Evolutionary conservation across 1,140 invertebrate species (phyloP), one percentile per base, ranked within the genome.

Genomic region (Penaeus japonicus): DNA sequence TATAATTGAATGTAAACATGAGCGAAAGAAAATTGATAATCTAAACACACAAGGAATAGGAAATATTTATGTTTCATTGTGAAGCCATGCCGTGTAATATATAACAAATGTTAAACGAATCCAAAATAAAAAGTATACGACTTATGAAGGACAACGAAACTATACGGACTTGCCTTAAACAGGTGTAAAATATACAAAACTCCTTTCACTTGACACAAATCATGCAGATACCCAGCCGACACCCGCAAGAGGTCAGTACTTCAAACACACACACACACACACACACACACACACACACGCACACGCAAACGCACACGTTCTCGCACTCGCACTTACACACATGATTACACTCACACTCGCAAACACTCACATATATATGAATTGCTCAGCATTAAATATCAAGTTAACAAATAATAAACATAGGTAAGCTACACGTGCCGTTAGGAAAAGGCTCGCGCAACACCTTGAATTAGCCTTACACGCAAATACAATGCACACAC

Each of bases 211-310:
- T 30, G 32, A 73, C 24, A 73, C n/a, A 73, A 81, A 24, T 53
- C 35, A 54, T 15, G 55, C 10, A 22, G 47, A 47, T 3, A 65
- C 7, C 30, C n/a, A 70, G 18, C 35, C 30, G 39, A 32, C 62
- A 24, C 30, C 32, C 30, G n/a, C 24, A 18, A 70, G 55, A 70
- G 82, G 53, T 27, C n/a, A 47, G 20, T 81, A 55, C 4, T 27
- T 55, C 22, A 81, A 55, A 18, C 54, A 35, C 78, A 81, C 78
- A 81, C 78, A 22, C 39, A 81, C 78, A 81, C 47, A 55, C 78
- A 22, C 39, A 53, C 30, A 35, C 78, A 0, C 39, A 35, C 35
- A 75, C 35, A 75, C 35, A 10, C 35, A 75, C 24, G 27, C 35
- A 75, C 35, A 4, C 77, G 47, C 32, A 32, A 2, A 79, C 77